A percentile compares a stretch with the other conserved stretches of the same genome.
These are phyloP conservation scores for Mesembrinibis cayennensis DNA, from an alignment of 2,113 vertebrate species.

Conservation along the genomic window DNA sequence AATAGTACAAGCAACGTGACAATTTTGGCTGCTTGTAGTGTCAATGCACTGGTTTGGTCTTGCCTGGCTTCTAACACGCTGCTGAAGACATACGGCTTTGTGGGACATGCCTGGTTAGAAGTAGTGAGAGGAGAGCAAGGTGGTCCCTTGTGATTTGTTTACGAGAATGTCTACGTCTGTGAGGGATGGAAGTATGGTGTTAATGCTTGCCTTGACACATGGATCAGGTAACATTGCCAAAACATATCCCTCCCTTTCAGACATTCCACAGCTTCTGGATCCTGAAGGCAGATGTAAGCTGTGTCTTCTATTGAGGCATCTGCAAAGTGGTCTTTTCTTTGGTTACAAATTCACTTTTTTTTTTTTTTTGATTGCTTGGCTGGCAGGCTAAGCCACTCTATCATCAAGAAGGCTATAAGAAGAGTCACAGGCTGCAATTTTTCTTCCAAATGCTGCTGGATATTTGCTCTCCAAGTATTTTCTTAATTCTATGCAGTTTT, in stretches of 20 bases:
- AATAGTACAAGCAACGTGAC: background rate
- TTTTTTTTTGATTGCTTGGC: background rate
- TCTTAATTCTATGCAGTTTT: background rate
- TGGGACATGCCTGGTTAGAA: slow-evolving; percentile 1
- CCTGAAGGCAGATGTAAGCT: slow-evolving; percentile 30
- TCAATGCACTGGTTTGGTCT: background rate
- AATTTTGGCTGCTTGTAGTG: background rate
- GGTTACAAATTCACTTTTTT: background rate
- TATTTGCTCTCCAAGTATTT: background rate
- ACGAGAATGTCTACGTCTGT: background rate
- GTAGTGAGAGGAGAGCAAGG: background rate
- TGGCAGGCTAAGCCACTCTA: background rate
- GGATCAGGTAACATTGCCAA: slow-evolving; percentile 27
- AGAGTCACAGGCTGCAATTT: background rate
- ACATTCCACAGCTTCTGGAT: slow-evolving; percentile 52
- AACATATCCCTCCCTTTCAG: background rate
- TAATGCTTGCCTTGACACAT: slow-evolving; percentile 48
- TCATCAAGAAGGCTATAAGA: background rate
- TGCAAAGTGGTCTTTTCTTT: background rate
- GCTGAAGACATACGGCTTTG: background rate
- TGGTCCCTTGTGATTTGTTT: background rate
- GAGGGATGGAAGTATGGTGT: background rate
- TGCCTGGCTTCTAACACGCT: background rate
- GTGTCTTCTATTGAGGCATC: background rate
- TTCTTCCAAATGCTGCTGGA: background rate